Conservation (phyloP, 2,113 vertebrate species). For the Campylorhamphus procurvoides region DNA sequence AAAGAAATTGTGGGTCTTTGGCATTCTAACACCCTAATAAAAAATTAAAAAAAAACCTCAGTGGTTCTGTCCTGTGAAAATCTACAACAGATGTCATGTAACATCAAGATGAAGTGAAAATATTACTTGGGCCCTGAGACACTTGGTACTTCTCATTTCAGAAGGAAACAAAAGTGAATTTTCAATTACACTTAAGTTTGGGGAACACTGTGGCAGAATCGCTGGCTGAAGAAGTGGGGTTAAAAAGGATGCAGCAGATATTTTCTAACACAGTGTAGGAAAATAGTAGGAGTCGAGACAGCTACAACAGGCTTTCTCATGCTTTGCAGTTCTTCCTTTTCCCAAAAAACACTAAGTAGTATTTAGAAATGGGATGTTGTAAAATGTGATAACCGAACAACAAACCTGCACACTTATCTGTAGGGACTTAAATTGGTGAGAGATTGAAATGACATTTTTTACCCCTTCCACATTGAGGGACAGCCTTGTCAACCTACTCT, state of each 20-base stretch:
- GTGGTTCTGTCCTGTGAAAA: constrained; percentile 11
- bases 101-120: background rate
- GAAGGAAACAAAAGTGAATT: background rate
- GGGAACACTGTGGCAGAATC: background rate
- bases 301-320: background rate
- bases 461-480: background rate
- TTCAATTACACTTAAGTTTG: background rate
- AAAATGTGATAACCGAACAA: background rate
- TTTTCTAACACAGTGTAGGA: background rate
- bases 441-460: background rate
- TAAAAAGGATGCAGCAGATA: background rate
- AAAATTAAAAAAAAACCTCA: background rate
- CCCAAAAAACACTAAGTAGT: background rate
- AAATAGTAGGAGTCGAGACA: background rate
- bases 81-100: background rate
- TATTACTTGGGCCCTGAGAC: background rate
- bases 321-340: background rate
- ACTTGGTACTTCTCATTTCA: background rate
- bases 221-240: background rate
- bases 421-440: background rate
- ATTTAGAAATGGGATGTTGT: background rate
- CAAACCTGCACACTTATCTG: background rate
- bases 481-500: background rate
- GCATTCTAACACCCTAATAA: background rate
- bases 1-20: background rate